Evolutionary conservation across 2,888 invertebrate species (phyloP).

Genomic region (Parthenolecanium corni): DNA sequence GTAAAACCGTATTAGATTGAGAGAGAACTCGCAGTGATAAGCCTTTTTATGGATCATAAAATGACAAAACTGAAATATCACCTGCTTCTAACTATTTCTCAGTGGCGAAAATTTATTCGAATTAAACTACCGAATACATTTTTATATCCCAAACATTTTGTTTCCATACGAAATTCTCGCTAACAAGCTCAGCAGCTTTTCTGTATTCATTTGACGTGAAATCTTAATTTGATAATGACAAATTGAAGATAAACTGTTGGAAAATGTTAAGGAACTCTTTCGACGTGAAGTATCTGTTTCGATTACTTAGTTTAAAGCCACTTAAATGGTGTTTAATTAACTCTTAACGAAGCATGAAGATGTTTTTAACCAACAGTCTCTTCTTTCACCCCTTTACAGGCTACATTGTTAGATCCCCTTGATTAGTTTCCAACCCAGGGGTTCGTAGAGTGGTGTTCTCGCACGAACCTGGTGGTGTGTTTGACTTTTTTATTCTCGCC

Average conservation of each 20-base stretch:
- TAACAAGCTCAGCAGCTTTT: background rate
- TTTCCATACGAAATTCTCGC: background rate
- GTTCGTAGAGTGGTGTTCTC: no score
- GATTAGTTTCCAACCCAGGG: slow-evolving; percentile 21
- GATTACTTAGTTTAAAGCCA: slow-evolving; percentile 27
- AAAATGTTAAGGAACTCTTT: slow-evolving; percentile 18
- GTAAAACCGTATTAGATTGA: no score
- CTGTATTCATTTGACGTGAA: slow-evolving; percentile 3
- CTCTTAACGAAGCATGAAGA: slow-evolving; percentile 27
- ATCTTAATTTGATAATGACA: slow-evolving; percentile 12
- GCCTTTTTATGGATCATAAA: no score
- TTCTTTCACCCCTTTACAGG: background rate
- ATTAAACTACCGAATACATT: no score
- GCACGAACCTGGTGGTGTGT: background rate
- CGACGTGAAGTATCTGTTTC: slow-evolving; percentile 18
- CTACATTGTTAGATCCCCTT: slow-evolving; percentile 17
- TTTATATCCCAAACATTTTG: no score
- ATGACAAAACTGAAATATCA: no score
- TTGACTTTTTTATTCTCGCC: background rate
- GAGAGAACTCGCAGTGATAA: no score
- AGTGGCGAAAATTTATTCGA: no score
- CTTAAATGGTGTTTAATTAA: slow-evolving; percentile 27
- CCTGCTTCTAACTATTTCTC: no score
- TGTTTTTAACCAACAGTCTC: slow-evolving; percentile 22
- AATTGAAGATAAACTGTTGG: slow-evolving; percentile 4